phyloP scores from a whole-genome alignment of 2,113 vertebrate species.

The Dipodomys merriami region DNA sequence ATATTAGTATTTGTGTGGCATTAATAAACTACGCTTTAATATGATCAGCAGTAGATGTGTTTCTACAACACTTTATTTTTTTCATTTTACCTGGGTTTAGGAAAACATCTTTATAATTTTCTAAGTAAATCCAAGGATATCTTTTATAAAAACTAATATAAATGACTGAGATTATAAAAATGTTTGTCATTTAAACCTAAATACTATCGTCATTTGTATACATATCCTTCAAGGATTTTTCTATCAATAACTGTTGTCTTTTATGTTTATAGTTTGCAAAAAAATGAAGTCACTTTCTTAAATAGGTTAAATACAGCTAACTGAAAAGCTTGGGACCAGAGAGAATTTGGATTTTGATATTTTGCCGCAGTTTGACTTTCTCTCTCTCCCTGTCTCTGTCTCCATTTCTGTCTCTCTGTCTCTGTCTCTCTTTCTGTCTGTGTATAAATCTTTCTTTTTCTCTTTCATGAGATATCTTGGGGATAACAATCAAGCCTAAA shows the following conservation, averaged over 20 bases:
- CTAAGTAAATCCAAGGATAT: background rate
- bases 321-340: background rate
- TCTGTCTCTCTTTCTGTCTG: too few relatives aligned
- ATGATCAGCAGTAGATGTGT: background rate
- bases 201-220: background rate
- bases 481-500: background rate
- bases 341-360: background rate
- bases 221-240: background rate
- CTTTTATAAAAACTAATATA: background rate
- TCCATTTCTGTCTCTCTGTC: too few relatives aligned
- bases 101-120: background rate
- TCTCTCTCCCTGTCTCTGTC: too few relatives aligned
- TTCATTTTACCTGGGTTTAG: background rate
- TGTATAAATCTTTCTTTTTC: too few relatives aligned
- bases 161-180: background rate
- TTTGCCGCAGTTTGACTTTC: background rate
- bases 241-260: background rate
- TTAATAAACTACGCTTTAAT: constrained; percentile 13
- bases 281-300: background rate
- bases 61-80: background rate
- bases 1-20: background rate
- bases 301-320: background rate
- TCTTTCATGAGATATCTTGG: background rate
- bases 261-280: constrained; percentile 30
- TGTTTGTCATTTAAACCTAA: background rate